phyloP scores from a whole-genome alignment of 2,888 invertebrate species.

The Coleophora deauratella region DNA sequence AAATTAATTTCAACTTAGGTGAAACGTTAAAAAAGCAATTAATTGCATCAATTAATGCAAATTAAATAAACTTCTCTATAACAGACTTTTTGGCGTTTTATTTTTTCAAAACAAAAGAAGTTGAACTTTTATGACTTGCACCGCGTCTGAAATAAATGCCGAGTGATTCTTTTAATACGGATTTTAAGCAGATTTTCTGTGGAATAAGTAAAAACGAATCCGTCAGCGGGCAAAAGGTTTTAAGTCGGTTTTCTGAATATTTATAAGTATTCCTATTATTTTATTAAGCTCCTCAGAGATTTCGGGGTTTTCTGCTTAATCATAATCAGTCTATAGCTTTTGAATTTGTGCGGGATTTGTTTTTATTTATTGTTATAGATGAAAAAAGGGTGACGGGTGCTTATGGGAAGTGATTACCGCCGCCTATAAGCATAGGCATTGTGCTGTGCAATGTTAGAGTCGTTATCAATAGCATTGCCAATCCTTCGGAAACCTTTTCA shows the following conservation, averaged over 20 bases:
- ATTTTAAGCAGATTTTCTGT: slow-evolving; percentile 74
- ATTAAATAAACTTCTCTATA: too few relatives aligned
- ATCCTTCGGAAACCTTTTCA: too few relatives aligned
- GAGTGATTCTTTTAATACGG: slow-evolving; percentile 74
- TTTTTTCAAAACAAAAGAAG: not conserved
- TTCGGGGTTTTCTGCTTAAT: slow-evolving; percentile 31
- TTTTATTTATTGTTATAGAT: too few relatives aligned
- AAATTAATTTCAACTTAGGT: too few relatives aligned
- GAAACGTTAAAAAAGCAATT: too few relatives aligned
- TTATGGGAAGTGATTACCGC: too few relatives aligned
- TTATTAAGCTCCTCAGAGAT: slow-evolving; percentile 53
- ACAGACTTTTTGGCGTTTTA: too few relatives aligned
- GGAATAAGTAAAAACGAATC: slow-evolving; percentile 73
- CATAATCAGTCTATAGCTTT: slow-evolving; percentile 48
- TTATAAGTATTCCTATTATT: slow-evolving; percentile 73
- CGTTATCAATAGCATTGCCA: too few relatives aligned
- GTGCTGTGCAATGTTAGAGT: too few relatives aligned
- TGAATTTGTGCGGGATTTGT: slow-evolving; percentile 26
- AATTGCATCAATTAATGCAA: too few relatives aligned
- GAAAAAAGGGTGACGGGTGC: too few relatives aligned
- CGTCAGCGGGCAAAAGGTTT: slow-evolving; percentile 69
- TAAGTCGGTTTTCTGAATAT: slow-evolving; percentile 64
- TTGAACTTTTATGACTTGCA: slow-evolving; percentile 19
- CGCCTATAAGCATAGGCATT: too few relatives aligned
- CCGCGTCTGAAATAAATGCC: slow-evolving; percentile 60